Evolutionary conservation across 2,888 invertebrate species (phyloP).

Genomic region (Drosophila setosimentum): DNA sequence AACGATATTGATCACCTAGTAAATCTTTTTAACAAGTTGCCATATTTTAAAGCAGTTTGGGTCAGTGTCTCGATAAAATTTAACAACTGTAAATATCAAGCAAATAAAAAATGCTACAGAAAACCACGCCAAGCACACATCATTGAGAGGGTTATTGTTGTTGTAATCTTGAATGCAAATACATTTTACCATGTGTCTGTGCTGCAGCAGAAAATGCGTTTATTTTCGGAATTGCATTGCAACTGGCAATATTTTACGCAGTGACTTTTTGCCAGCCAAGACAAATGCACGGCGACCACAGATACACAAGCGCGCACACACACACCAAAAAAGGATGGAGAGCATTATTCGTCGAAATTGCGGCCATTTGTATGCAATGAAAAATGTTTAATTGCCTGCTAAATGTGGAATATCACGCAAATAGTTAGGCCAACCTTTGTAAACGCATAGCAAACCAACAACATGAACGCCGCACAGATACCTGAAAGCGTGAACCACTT

Average conservation of each 20-base stretch:
- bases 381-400: constrained; percentile 80
- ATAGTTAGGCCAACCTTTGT: constrained; percentile 55
- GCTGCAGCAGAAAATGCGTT: constrained; percentile 29
- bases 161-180: constrained; percentile 63
- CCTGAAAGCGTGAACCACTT: constrained; percentile 60
- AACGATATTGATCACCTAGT: not conserved
- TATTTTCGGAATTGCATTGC: constrained; percentile 38
- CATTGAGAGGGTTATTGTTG: not conserved
- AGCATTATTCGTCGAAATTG: constrained; percentile 32
- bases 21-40: not conserved
- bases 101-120: not conserved
- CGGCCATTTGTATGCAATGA: constrained; percentile 72
- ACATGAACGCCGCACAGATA: constrained; percentile 48
- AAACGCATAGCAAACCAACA: constrained; percentile 35
- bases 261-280: constrained; percentile 38
- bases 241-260: constrained; percentile 44
- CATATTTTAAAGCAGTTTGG: not conserved
- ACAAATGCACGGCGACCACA: constrained; percentile 27
- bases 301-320: not conserved
- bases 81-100: constrained; percentile 7
- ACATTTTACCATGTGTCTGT: constrained; percentile 23
- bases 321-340: constrained; percentile 1
- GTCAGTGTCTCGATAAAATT: not conserved
- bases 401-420: constrained; percentile 71
- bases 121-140: not conserved